Evolutionary conservation across 92 coral and sea anemone species (phyloP), one percentile per base, ranked within the genome.

Genomic region (Nematostella vectensis): DNA sequence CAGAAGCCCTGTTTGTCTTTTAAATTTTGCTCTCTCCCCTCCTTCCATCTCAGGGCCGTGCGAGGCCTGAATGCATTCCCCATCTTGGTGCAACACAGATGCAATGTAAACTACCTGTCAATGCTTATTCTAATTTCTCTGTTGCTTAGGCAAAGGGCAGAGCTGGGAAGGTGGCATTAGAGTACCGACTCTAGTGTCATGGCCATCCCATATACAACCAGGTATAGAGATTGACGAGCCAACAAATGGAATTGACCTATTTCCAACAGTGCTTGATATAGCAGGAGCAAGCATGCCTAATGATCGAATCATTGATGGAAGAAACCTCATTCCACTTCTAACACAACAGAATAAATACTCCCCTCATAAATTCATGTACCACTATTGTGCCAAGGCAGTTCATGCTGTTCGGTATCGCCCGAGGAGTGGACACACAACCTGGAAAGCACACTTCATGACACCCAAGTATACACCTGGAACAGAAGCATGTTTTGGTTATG

Each of bases 381-480:
- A 88, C 54, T 84, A 88, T 30, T 88, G 96, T 80, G 88, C 79
- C 11, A 71, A 65, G 54, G 76, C 77, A 15, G 55, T 88, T 29
- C 96, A 88, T 61, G 96, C 96, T 17, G 96, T 83, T n/a, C 75
- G 96, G 1, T 88, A 80, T 48, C 76, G 83, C 27, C 88, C 94
- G 4, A 63, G 72, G 44, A 61, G 61, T 17, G 83, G 86, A 13
- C 15, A 22, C 23, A 52, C 65, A 39, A 65, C 70, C 15, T 88
- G 94, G 94, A 88, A 88, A 58, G 88, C 88, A 29, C 94, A 79
- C 56, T 80, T 76, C 25, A 77, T 72, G 57, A 84, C 94, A 16
- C 80, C 96, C 6, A 80, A 53, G 26, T 88, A 79, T 70, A 36
- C 54, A 1, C 65, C 58, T 0, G 94, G 82, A 18, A 76, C 65